Evolutionary conservation across 64 coral and sea anemone genomes (phyloP).

Genomic region (Acropora yongei): DNA sequence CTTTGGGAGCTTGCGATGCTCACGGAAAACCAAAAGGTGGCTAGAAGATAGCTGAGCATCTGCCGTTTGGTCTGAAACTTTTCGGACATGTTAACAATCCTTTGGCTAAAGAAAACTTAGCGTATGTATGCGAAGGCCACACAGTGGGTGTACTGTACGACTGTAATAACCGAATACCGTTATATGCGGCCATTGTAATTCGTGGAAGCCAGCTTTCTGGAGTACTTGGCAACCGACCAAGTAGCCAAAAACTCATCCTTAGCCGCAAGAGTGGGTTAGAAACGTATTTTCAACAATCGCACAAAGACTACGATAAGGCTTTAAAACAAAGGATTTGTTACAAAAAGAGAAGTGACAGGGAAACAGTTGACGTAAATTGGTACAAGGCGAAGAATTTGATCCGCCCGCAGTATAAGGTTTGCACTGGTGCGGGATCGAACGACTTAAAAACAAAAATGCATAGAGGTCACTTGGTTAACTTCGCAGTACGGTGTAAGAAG

Average conservation of each 20-base stretch:
- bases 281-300: neutral
- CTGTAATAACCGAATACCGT: constrained; percentile 10
- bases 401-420: neutral
- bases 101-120: neutral
- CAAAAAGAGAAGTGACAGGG: neutral
- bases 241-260: neutral
- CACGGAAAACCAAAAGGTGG: neutral
- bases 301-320: neutral
- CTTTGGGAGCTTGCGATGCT: neutral
- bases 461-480: neutral
- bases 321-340: neutral
- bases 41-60: neutral
- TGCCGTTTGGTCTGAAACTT: neutral
- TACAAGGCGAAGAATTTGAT: neutral
- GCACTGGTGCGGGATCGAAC: neutral
- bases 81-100: neutral
- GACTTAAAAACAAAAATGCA: neutral
- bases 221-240: no score
- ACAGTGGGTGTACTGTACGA: constrained; percentile 1
- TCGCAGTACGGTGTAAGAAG: neutral
- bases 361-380: neutral
- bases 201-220: neutral
- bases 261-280: neutral
- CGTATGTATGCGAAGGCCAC: neutral
- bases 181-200: constrained; percentile 4